Conservation (phyloP, 2,797 vertebrate species). For the Gadopsis bispinosus region DNA sequence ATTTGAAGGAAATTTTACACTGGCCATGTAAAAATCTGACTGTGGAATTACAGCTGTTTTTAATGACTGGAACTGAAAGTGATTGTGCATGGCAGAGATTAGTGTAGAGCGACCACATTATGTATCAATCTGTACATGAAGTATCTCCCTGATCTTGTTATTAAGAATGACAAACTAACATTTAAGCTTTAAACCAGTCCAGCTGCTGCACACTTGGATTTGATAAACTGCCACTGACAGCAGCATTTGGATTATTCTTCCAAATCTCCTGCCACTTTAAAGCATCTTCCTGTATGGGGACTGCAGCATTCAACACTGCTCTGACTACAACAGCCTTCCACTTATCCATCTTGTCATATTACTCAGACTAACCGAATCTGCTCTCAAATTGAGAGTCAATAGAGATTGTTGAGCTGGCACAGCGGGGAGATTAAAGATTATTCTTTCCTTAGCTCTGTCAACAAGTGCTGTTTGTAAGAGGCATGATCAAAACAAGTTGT, state of each 20-base stretch:
- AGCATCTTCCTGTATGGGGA: constrained; percentile 41
- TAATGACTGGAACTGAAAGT: neutral
- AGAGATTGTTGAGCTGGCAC: constrained; percentile 62
- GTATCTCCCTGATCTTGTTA: neutral
- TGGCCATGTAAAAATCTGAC: neutral
- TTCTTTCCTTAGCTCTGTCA: constrained; percentile 65
- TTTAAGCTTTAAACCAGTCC: constrained; percentile 19
- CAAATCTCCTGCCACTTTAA: constrained; percentile 45
- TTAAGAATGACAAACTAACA: constrained; percentile 24
- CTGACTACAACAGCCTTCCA: constrained; percentile 35
- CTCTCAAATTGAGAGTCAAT: constrained; percentile 64
- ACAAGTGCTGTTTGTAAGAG: constrained; percentile 51
- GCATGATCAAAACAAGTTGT: constrained; percentile 36
- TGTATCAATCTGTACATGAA: neutral
- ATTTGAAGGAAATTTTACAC: neutral
- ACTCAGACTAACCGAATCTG: constrained; percentile 65
- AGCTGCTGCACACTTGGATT: constrained; percentile 21
- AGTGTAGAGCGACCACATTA: constrained; percentile 1
- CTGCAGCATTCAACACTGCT: constrained; percentile 40
- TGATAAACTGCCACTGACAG: constrained; percentile 54
- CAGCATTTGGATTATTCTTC: constrained; percentile 27
- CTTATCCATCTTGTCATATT: constrained; percentile 70
- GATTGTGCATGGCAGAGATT: neutral
- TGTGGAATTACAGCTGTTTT: constrained; percentile 1
- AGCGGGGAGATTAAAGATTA: constrained; percentile 58